Percentiles rank a stretch among this genome's conserved stretches.
These are phyloP conservation scores for Peribatodes rhomboidaria DNA, from an alignment of 2,888 invertebrate genomes.

Conservation along the genomic window DNA sequence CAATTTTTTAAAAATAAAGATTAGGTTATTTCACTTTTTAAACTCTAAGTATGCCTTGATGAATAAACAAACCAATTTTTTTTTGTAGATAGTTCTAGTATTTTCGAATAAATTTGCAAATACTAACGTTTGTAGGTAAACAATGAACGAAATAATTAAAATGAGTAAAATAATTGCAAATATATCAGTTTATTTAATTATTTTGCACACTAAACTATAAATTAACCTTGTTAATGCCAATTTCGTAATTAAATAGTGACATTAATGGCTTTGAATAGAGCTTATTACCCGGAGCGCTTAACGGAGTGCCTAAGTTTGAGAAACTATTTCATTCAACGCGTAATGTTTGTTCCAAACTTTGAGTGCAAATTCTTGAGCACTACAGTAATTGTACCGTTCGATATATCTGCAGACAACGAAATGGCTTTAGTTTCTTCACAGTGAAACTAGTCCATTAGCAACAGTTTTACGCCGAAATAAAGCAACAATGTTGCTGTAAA, in stretches of 20 bases:
- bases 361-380: constrained; percentile 57
- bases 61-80: too few relatives aligned
- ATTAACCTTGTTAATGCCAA: constrained; percentile 40
- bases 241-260: constrained; percentile 47
- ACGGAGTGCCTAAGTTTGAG: constrained; percentile 56
- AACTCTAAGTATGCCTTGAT: too few relatives aligned
- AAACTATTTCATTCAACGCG: constrained; percentile 66
- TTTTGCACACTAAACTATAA: constrained; percentile 9
- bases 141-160: too few relatives aligned
- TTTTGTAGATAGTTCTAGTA: too few relatives aligned
- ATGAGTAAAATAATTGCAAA: background rate
- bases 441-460: constrained; percentile 25
- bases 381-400: constrained; percentile 54
- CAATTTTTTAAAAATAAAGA: too few relatives aligned
- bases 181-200: background rate
- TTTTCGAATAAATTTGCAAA: too few relatives aligned
- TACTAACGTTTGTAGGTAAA: too few relatives aligned
- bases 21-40: too few relatives aligned
- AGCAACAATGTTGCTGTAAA: constrained; percentile 14
- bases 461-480: constrained; percentile 14
- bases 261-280: constrained; percentile 57
- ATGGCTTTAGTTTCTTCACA: constrained; percentile 49
- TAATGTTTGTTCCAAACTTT: constrained; percentile 61
- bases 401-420: constrained; percentile 52
- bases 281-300: constrained; percentile 59